Conservation (phyloP, 2,888 invertebrate species). For the Zonitis immaculata region DNA sequence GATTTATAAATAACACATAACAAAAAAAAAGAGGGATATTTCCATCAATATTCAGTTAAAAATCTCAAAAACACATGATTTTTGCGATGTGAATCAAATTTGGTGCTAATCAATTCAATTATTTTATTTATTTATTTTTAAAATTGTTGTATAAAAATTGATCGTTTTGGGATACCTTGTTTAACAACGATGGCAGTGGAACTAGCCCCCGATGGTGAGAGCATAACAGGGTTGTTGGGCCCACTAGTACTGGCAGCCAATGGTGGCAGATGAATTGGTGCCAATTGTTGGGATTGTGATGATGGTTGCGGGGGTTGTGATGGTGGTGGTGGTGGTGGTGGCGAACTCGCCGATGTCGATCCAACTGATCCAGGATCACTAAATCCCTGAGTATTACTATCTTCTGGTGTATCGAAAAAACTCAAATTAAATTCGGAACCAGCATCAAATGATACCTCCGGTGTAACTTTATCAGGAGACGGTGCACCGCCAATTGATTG, state of each 20-base stretch:
- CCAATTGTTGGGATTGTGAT: conserved; percentile 41
- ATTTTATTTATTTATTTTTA: too few species aligned
- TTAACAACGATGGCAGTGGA: conserved; percentile 38
- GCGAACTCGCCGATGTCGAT: conserved; percentile 50
- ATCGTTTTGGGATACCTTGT: too few species aligned
- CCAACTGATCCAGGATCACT: conserved; percentile 66
- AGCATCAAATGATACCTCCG: conserved; percentile 68
- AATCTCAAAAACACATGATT: too few species aligned
- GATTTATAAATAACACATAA: not conserved
- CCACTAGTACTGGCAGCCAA: conserved; percentile 15
- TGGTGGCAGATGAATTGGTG: conserved; percentile 35
- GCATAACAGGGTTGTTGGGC: conserved; percentile 35
- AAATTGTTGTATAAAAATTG: too few species aligned
- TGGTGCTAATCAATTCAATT: too few species aligned
- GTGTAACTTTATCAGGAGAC: conserved; percentile 56
- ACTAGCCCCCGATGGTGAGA: conserved; percentile 40
- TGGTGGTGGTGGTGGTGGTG: conserved; percentile 42
- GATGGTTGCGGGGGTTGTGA: conserved; percentile 31
- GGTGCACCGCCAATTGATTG: conserved; percentile 61
- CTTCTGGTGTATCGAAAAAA: conserved; percentile 70
- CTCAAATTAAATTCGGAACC: conserved; percentile 74
- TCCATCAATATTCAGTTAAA: too few species aligned
- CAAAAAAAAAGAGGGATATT: too few species aligned
- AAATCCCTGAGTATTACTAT: conserved; percentile 62
- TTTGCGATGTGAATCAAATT: too few species aligned